Evolutionary conservation across 2,888 invertebrate genomes (phyloP).

Genomic region (Maniola hyperantus): DNA sequence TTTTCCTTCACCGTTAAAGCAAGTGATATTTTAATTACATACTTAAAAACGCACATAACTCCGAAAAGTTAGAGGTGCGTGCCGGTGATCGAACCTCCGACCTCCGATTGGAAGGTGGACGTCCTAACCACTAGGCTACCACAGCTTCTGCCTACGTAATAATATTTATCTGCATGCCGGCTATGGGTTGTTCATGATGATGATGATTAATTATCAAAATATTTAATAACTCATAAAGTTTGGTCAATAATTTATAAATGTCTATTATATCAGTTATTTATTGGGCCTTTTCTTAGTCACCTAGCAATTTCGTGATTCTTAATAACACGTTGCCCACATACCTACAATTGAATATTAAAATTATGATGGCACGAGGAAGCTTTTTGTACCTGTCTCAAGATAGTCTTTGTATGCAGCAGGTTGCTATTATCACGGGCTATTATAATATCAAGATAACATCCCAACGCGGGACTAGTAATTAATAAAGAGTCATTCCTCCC

Average conservation of each 20-base stretch:
- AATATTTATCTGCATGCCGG: too few species aligned
- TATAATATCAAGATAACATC: constrained; percentile 67
- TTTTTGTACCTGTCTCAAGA: constrained; percentile 55
- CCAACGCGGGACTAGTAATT: constrained; percentile 64
- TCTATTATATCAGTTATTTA: neutral
- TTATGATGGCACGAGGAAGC: constrained; percentile 47
- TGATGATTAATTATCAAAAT: neutral
- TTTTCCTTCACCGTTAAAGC: too few species aligned
- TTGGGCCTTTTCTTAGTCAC: constrained; percentile 28
- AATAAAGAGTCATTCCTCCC: constrained; percentile 68
- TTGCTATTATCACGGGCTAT: too few species aligned
- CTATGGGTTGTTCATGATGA: too few species aligned
- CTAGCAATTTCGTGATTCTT: constrained; percentile 27
- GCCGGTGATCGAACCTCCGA: too few species aligned
- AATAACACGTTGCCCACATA: constrained; percentile 32
- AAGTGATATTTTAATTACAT: too few species aligned
- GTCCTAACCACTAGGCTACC: too few species aligned
- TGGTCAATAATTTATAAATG: neutral
- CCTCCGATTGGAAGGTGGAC: too few species aligned
- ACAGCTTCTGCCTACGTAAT: too few species aligned
- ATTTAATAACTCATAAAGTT: constrained; percentile 15
- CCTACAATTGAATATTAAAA: constrained; percentile 39
- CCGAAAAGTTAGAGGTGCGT: too few species aligned
- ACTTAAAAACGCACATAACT: too few species aligned
- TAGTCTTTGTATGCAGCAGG: constrained; percentile 56